Evolutionary conservation across 2,113 vertebrate genomes (phyloP).

Genomic region (Hymenochirus boettgeri): DNA sequence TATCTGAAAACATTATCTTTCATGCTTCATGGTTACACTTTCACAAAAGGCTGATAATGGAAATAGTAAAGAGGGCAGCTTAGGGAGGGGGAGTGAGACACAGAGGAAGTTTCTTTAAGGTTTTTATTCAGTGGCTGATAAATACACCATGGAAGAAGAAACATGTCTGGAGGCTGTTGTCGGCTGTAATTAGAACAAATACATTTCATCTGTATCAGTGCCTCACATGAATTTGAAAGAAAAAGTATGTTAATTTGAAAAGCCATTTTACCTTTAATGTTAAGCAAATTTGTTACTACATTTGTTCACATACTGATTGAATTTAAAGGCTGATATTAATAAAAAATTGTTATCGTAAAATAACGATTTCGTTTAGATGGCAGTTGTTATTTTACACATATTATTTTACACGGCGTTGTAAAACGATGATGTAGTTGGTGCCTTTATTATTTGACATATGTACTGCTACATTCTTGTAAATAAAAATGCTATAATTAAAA

Average conservation of each 20-base stretch:
- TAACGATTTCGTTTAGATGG: no score
- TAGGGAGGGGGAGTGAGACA: background rate
- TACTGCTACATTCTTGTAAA: no score
- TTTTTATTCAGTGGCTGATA: slow-evolving; percentile 41
- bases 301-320: no score
- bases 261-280: no score
- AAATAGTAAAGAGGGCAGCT: slow-evolving; percentile 31
- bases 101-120: slow-evolving; percentile 32
- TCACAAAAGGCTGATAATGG: slow-evolving; percentile 35
- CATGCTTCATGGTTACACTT: slow-evolving; percentile 48
- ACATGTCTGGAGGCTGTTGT: slow-evolving; percentile 27
- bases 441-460: no score
- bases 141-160: slow-evolving; percentile 35
- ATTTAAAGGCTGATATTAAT: no score
- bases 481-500: no score
- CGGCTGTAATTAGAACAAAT: slow-evolving; percentile 33
- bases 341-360: no score
- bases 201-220: slow-evolving; percentile 43
- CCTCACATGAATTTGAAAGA: slow-evolving; percentile 34
- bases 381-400: no score
- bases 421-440: no score
- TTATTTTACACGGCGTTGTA: no score
- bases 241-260: slow-evolving; percentile 29
- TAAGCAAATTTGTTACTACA: no score
- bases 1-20: slow-evolving; percentile 49